Percentiles rank a stretch among this genome's conserved stretches.
Evolutionary conservation across 2,888 invertebrate genomes (phyloP).

Genomic region (Rhagonycha lutea): DNA sequence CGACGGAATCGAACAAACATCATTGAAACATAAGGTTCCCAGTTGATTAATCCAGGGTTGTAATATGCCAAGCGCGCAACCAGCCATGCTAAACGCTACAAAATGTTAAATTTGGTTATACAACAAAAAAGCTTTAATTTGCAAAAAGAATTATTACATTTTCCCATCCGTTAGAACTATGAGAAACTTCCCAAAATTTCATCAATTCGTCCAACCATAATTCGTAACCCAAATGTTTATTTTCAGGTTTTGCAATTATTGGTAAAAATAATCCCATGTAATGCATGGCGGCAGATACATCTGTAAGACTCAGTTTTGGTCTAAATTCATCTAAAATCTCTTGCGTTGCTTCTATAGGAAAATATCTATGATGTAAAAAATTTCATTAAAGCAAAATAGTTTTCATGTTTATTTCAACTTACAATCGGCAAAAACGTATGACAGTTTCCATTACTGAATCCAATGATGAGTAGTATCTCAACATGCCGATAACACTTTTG

Average conservation of each 20-base stretch:
- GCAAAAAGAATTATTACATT: conserved; percentile 50
- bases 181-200: conserved; percentile 76
- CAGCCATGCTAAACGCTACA: conserved; percentile 75
- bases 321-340: conserved; percentile 85
- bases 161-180: conserved; percentile 73
- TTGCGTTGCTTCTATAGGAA: conserved; percentile 73
- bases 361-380: conserved; percentile 61
- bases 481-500: conserved; percentile 63
- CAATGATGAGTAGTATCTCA: conserved; percentile 51
- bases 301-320: conserved; percentile 75
- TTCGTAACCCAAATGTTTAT: conserved; percentile 68
- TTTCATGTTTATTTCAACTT: conserved; percentile 27
- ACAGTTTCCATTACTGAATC: conserved; percentile 45
- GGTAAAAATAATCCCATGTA: conserved; percentile 80
- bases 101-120: conserved; percentile 60
- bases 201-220: conserved; percentile 83
- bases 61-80: conserved; percentile 73
- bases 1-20: conserved; percentile 76
- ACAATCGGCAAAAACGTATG: conserved; percentile 49
- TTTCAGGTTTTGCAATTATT: conserved; percentile 64
- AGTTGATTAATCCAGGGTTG: conserved; percentile 84
- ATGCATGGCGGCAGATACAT: conserved; percentile 59
- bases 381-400: neutral
- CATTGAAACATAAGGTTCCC: conserved; percentile 80
- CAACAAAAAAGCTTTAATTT: neutral